Evolutionary conservation across 2,113 vertebrate species (phyloP).

Genomic region (Heterocephalus glaber): DNA sequence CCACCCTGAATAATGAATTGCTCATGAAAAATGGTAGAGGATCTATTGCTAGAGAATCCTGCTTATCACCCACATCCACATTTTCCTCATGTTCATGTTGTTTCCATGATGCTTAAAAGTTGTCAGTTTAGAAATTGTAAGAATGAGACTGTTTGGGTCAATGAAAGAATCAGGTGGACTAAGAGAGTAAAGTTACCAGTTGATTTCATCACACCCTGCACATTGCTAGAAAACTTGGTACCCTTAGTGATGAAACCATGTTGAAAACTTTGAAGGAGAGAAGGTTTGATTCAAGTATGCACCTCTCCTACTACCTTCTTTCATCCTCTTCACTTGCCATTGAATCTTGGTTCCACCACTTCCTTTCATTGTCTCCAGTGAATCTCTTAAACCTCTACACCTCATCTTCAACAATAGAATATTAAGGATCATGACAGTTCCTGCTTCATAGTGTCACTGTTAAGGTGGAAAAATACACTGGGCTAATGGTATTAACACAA

Average conservation of each 20-base stretch:
- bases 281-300: background rate
- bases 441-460: background rate
- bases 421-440: background rate
- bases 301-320: background rate
- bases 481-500: background rate
- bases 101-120: background rate
- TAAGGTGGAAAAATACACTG: background rate
- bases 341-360: background rate
- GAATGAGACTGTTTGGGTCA: background rate
- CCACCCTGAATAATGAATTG: fast-evolving
- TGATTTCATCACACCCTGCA: background rate
- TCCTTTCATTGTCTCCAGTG: background rate
- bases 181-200: fast-evolving
- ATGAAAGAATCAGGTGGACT: background rate
- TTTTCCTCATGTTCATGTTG: background rate
- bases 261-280: background rate
- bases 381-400: background rate
- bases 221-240: background rate
- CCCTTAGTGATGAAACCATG: background rate
- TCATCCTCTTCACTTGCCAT: too few species aligned
- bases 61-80: background rate
- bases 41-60: background rate
- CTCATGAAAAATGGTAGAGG: background rate
- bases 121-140: background rate
- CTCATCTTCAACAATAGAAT: background rate